Conservation (phyloP, 1,140 invertebrate species). For the Zaprionus kolodkinae region DNA sequence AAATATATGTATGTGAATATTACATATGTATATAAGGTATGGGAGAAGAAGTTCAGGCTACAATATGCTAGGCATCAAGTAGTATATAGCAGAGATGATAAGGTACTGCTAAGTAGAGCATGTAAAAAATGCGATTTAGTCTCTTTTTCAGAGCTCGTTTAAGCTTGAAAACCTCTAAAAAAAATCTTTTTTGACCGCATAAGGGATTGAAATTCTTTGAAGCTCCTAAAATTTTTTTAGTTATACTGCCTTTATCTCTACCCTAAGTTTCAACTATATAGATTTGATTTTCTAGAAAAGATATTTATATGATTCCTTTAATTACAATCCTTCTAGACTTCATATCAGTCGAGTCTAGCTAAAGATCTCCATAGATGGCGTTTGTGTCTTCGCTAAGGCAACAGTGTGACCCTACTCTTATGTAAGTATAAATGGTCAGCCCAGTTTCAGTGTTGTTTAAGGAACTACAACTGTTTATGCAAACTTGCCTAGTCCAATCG, state of each 20-base stretch:
- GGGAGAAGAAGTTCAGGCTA: background rate
- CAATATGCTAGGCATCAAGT: background rate
- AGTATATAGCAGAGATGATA: background rate
- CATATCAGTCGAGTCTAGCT: too few species aligned
- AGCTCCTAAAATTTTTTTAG: too few species aligned
- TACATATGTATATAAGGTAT: background rate
- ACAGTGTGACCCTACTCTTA: background rate
- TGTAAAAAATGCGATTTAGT: too few species aligned
- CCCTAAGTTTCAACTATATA: too few species aligned
- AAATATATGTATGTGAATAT: background rate
- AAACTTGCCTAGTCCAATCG: background rate
- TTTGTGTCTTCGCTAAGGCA: conserved; percentile 19
- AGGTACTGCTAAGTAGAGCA: background rate
- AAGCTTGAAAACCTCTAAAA: too few species aligned
- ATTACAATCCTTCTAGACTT: too few species aligned
- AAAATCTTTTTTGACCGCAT: too few species aligned
- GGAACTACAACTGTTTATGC: background rate
- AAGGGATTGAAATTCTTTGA: too few species aligned
- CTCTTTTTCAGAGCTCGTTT: too few species aligned
- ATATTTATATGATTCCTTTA: too few species aligned
- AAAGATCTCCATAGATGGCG: conserved; percentile 32
- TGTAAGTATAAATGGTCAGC: background rate
- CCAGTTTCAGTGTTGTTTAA: background rate
- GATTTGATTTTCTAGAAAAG: too few species aligned
- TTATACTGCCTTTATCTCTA: too few species aligned